A percentile compares a stretch with the other conserved stretches of the same genome.
Evolutionary conservation across 2,888 invertebrate genomes (phyloP).

Genomic region (Plagiodera versicolora): DNA sequence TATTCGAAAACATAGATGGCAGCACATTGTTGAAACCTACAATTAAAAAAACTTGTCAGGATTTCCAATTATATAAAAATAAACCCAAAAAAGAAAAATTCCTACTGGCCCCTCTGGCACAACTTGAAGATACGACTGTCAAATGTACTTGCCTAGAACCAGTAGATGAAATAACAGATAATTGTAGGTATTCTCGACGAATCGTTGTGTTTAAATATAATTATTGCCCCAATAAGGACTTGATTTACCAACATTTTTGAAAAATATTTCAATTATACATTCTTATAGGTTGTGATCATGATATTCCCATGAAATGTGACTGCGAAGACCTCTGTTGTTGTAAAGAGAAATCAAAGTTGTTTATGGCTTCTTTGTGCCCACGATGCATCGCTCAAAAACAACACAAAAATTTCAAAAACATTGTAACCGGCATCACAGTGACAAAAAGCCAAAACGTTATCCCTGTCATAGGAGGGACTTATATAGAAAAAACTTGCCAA

Average conservation of each 20-base stretch:
- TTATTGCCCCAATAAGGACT: too few species aligned
- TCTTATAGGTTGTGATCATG: slow-evolving; percentile 23
- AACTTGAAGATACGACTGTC: slow-evolving; percentile 15
- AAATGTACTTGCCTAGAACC: slow-evolving; percentile 17
- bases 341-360: slow-evolving; percentile 17
- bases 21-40: slow-evolving; percentile 13
- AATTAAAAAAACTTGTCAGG: slow-evolving; percentile 17
- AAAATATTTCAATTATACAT: not conserved
- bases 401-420: slow-evolving; percentile 25
- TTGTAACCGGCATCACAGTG: slow-evolving; percentile 34
- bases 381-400: slow-evolving; percentile 18
- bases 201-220: too few species aligned
- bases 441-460: slow-evolving; percentile 26
- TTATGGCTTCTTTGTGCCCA: slow-evolving; percentile 16
- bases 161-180: not conserved
- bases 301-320: slow-evolving; percentile 19
- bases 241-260: too few species aligned
- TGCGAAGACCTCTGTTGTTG: slow-evolving; percentile 20
- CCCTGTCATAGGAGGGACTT: slow-evolving; percentile 40
- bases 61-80: slow-evolving; percentile 8
- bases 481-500: slow-evolving; percentile 34
- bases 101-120: slow-evolving; percentile 19
- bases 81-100: not conserved
- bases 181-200: slow-evolving; percentile 6
- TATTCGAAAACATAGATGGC: slow-evolving; percentile 12